These are phyloP conservation scores for Hycleus phaleratus DNA, from an alignment of 1,140 invertebrate species.

Conservation along the genomic window DNA sequence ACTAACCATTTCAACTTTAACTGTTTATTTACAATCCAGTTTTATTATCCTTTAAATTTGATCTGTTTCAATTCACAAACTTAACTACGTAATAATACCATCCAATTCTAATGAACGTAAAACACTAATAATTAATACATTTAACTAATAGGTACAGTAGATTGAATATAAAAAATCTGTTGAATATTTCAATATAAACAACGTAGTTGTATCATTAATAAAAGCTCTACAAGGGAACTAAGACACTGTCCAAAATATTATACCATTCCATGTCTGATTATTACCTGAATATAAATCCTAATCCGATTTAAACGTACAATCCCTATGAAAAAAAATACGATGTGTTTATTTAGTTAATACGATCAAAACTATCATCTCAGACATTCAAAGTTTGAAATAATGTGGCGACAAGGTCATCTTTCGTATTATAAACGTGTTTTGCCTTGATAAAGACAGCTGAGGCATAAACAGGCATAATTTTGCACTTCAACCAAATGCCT, in stretches of 20 bases:
- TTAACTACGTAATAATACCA: no score
- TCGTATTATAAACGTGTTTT: slow-evolving; percentile 11
- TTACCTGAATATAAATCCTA: slow-evolving; percentile 6
- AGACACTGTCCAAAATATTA: slow-evolving; percentile 6
- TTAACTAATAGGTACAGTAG: no score
- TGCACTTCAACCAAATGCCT: slow-evolving; percentile 9
- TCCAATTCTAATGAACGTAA: no score
- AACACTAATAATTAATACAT: no score
- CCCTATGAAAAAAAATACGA: background rate
- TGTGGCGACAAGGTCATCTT: slow-evolving; percentile 11
- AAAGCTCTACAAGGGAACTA: slow-evolving; percentile 3
- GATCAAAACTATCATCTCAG: slow-evolving; percentile 10
- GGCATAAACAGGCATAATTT: slow-evolving; percentile 15
- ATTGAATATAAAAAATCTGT: no score
- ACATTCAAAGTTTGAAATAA: slow-evolving; percentile 9
- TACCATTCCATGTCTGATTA: slow-evolving; percentile 3
- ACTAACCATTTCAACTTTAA: slow-evolving; percentile 3
- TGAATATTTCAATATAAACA: background rate
- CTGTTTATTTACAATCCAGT: slow-evolving; percentile 11
- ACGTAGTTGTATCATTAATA: slow-evolving; percentile 8
- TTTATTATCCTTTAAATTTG: slow-evolving; percentile 10
- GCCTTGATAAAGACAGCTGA: slow-evolving; percentile 13
- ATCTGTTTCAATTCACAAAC: slow-evolving; percentile 4
- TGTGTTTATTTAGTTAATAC: slow-evolving; percentile 7
- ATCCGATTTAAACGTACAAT: background rate